Conservation (phyloP, 1,140 invertebrate species). For the Zaprionus gabonicus region DNA sequence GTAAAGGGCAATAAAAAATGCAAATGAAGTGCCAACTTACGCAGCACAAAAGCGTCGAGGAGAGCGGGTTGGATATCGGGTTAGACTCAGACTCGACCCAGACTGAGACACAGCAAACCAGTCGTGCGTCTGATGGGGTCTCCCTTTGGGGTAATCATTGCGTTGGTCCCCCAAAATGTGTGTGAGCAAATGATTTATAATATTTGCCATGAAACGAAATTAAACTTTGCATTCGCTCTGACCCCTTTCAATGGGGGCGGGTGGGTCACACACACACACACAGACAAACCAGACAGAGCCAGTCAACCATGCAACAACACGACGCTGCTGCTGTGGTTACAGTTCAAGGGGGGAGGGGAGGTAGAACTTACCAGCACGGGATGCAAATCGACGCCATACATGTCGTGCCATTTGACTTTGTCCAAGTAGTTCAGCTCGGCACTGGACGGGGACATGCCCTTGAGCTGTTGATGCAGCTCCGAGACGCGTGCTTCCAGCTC, state of each 20-base stretch:
- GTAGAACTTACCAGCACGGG: slow-evolving; percentile 86
- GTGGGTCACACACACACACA: slow-evolving; percentile 14
- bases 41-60: slow-evolving; percentile 64
- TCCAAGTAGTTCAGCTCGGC: slow-evolving; percentile 96
- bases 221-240: slow-evolving; percentile 76
- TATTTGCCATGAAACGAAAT: slow-evolving; percentile 80
- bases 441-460: slow-evolving; percentile 87
- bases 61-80: slow-evolving; percentile 25
- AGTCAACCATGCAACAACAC: slow-evolving; percentile 14
- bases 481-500: slow-evolving; percentile 95
- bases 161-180: slow-evolving; percentile 49
- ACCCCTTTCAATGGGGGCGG: slow-evolving; percentile 62
- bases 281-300: not conserved
- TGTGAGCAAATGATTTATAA: slow-evolving; percentile 80
- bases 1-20: slow-evolving; percentile 83
- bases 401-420: slow-evolving; percentile 98
- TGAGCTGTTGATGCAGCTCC: slow-evolving; percentile 92
- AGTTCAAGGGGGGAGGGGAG: not conserved
- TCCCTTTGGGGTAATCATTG: slow-evolving; percentile 57
- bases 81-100: slow-evolving; percentile 23
- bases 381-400: slow-evolving; percentile 97
- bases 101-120: slow-evolving; percentile 35
- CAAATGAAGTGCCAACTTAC: slow-evolving; percentile 83
- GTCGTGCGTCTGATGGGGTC: slow-evolving; percentile 17
- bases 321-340: slow-evolving; percentile 38